A percentile compares a stretch with the other conserved stretches of the same genome.
These are phyloP conservation scores for Macrocentrus cingulum DNA, from an alignment of 1,140 invertebrate genomes.

Conservation along the genomic window DNA sequence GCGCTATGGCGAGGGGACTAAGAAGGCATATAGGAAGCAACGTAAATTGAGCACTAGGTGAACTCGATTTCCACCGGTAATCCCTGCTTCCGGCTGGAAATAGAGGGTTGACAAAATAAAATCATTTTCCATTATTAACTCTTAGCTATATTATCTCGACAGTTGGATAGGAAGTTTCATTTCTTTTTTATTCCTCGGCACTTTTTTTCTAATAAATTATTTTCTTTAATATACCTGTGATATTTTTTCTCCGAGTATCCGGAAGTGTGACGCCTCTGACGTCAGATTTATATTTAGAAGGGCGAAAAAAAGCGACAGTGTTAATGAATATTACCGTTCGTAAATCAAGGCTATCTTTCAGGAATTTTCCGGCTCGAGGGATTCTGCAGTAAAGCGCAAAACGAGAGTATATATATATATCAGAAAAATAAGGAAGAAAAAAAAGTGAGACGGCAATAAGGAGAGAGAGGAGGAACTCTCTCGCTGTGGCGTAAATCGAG, in stretches of 20 bases:
- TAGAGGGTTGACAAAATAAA: constrained; percentile 23
- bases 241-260: neutral
- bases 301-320: constrained; percentile 3
- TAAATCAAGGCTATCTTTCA: constrained; percentile 33
- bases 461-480: neutral
- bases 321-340: constrained; percentile 30
- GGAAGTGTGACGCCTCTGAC: neutral
- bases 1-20: constrained; percentile 33
- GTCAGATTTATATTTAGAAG: constrained; percentile 17
- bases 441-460: neutral
- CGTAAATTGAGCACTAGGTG: constrained; percentile 52
- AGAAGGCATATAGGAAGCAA: constrained; percentile 59
- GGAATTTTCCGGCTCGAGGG: constrained; percentile 22
- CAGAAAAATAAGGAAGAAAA: too few species aligned
- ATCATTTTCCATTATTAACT: constrained; percentile 32
- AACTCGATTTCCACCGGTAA: constrained; percentile 57
- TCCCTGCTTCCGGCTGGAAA: constrained; percentile 47
- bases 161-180: neutral
- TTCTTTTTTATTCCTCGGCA: neutral
- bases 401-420: constrained; percentile 1
- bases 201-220: neutral
- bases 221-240: neutral
- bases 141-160: neutral
- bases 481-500: constrained; percentile 19
- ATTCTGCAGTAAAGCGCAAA: constrained; percentile 5